phyloP scores from a whole-genome alignment of 2,797 vertebrate genomes.

The Mareca strepera region DNA sequence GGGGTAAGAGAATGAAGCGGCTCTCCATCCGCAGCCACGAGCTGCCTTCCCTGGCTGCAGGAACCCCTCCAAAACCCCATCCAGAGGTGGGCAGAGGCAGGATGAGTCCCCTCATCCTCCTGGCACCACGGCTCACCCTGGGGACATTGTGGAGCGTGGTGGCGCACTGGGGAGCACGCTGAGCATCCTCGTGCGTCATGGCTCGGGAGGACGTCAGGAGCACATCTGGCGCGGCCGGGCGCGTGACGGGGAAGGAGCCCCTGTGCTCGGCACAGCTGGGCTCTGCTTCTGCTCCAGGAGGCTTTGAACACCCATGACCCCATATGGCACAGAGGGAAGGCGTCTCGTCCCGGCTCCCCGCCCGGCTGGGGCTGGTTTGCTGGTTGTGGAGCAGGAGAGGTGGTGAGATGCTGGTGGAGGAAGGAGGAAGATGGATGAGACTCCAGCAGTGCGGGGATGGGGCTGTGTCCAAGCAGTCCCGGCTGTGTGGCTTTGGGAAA shows the following conservation, averaged over 20 bases:
- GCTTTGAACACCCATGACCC: background rate
- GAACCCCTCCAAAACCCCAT: background rate
- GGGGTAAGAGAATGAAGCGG: background rate
- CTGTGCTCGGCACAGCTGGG: background rate
- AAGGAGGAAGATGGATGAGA: background rate
- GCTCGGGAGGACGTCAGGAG: background rate
- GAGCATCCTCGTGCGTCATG: rapidly evolving
- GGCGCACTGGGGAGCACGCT: background rate
- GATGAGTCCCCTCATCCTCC: background rate
- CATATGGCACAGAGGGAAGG: background rate
- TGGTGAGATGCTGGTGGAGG: background rate
- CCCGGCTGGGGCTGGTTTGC: background rate
- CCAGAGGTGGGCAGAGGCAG: background rate
- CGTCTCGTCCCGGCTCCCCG: background rate
- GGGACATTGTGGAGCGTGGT: rapidly evolving
- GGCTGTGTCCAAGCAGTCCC: rapidly evolving
- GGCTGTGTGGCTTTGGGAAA: background rate
- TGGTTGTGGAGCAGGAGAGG: background rate
- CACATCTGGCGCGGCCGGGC: background rate
- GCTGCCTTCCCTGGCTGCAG: background rate
- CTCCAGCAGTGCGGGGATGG: too few species aligned
- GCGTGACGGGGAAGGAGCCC: background rate
- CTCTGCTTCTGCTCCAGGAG: background rate
- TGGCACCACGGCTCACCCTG: rapidly evolving
- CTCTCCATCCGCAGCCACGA: background rate